phyloP scores from a whole-genome alignment of 2,797 vertebrate species.

The Buceros bicornis region DNA sequence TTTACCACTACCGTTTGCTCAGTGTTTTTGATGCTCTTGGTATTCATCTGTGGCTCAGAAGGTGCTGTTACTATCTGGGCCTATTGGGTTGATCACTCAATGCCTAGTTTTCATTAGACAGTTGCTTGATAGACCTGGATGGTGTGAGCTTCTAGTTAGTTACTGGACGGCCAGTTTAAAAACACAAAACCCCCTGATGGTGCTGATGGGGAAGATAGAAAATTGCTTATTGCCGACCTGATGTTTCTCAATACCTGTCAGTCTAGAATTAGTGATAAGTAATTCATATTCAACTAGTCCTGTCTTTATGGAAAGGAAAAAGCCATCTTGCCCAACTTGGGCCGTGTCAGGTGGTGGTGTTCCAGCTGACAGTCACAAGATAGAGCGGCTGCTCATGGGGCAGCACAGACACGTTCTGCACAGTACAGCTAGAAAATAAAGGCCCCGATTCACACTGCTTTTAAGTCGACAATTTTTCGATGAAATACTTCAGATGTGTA shows the following conservation, averaged over 20 bases:
- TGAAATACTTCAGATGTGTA: neutral
- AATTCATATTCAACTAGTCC: neutral
- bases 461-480: neutral
- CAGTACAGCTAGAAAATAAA: neutral
- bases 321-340: neutral
- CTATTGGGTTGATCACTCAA: neutral
- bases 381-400: neutral
- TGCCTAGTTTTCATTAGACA: neutral
- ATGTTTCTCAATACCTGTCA: neutral
- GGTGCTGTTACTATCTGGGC: accelerated
- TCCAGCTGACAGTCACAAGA: neutral
- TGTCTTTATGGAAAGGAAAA: neutral
- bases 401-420: neutral
- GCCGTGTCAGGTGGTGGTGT: neutral
- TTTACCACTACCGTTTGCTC: neutral
- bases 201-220: neutral
- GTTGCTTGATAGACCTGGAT: neutral
- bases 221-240: neutral
- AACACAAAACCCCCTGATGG: neutral
- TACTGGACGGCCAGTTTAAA: neutral
- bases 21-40: neutral
- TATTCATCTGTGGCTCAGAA: neutral
- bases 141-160: neutral
- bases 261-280: neutral
- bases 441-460: neutral